A percentile compares a stretch with the other conserved stretches of the same genome.
phyloP scores from a whole-genome alignment of 2,113 vertebrate species.

The Azemiops feae region DNA sequence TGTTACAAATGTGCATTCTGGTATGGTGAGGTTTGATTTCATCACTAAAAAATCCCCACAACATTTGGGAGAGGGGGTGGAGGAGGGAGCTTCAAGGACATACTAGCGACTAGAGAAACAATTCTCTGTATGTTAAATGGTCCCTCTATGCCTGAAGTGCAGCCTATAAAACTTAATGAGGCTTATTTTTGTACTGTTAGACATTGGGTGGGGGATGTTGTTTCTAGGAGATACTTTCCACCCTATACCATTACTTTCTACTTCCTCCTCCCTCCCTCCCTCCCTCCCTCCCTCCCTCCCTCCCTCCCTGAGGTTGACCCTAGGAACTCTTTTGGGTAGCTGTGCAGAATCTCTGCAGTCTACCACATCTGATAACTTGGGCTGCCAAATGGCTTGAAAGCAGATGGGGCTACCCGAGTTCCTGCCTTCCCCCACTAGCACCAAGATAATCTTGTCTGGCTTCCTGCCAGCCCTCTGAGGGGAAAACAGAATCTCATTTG shows the following conservation, averaged over 20 bases:
- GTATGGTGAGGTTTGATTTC: not conserved
- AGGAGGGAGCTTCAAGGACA: not conserved
- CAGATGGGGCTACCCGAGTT: not conserved
- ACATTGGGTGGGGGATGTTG: not conserved
- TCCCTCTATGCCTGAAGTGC: not conserved
- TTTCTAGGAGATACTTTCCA: not conserved
- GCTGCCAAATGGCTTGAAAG: not conserved
- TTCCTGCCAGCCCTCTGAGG: not conserved
- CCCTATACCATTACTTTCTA: not conserved
- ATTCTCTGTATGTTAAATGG: not conserved
- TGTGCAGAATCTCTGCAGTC: slow-evolving; percentile 7
- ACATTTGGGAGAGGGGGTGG: not conserved
- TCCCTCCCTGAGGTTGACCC: not conserved
- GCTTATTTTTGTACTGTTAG: not conserved
- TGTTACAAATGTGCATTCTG: not conserved
- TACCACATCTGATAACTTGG: not conserved
- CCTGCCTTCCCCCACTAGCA: not conserved
- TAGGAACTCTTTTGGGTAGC: not conserved
- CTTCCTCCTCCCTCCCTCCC: not conserved
- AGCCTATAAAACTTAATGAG: not conserved
- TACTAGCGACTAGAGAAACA: not conserved
- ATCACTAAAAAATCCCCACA: not conserved
- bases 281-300: too few relatives aligned
- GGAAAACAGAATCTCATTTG: not conserved
- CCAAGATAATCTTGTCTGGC: not conserved